Conservation (phyloP, 2,888 invertebrate species). For the Andrena minutula region DNA sequence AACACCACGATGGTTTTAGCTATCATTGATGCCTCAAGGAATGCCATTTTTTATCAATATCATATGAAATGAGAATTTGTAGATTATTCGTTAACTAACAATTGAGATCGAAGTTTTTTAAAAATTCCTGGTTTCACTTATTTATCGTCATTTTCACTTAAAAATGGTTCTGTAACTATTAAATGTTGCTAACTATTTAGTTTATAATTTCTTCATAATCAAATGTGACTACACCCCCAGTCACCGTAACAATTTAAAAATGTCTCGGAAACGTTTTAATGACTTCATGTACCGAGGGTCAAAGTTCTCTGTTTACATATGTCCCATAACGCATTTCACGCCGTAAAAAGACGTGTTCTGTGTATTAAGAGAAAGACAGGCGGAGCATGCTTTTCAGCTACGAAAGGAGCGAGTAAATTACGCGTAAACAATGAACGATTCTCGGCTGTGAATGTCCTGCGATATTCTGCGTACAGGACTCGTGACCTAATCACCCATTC, state of each 20-base stretch:
- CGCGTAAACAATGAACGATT: conserved; percentile 74
- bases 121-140: too few relatives aligned
- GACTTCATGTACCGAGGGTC: neutral
- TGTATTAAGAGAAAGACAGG: neutral
- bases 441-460: conserved; percentile 79
- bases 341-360: neutral
- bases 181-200: too few relatives aligned
- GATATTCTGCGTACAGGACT: conserved; percentile 50
- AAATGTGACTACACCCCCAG: too few relatives aligned
- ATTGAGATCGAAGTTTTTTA: neutral
- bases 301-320: neutral
- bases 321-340: neutral
- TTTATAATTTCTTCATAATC: too few relatives aligned
- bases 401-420: conserved; percentile 33
- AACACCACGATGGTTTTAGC: conserved; percentile 12
- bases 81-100: neutral
- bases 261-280: neutral
- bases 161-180: too few relatives aligned
- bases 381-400: conserved; percentile 22
- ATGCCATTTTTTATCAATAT: conserved; percentile 5
- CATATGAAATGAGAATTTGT: neutral
- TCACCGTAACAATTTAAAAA: neutral
- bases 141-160: too few relatives aligned
- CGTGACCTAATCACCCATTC: conserved; percentile 60
- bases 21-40: neutral